Base-by-base conservation (phyloP, 2,888 invertebrate genomes). In the Drosophila flavopinicola region DNA sequence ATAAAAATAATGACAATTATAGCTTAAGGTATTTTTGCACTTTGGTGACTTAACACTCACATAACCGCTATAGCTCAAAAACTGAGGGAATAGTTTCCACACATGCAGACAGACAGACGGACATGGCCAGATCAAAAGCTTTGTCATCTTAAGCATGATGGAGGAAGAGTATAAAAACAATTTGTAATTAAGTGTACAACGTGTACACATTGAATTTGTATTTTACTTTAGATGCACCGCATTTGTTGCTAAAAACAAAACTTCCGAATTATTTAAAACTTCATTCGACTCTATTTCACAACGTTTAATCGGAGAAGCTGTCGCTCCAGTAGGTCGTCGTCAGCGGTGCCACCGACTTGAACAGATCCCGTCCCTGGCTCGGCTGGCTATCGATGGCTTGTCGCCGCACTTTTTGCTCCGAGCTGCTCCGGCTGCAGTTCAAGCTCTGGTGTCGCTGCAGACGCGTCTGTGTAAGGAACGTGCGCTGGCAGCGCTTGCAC, bases 271-370 rank as follows among this genome's bases (percentile, higher is more conserved):
- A n/a, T n/a, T 56, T 30, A 15, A 38, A 20, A 29, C 35, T 48
- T 23, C 6, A 0, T 6, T 33, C 9, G 9, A 30, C 20, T 20
- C 9, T 20, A 30, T 20, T 44, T 9, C 2, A 9, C 6, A 9
- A 9, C 23, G 15, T 42, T 87, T 90, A 92, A 66, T 92, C 92
- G 5, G 92, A 92, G 78, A 91, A 92, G 37, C 91, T 91, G 61
- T 92, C 92, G 67, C 91, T 91, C 92, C 92, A 92, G 63, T 92
- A 92, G 17, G 92, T 92, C 42, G 92, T 91, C 4, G 92, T 92
- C 2, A 91, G 69, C 0, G 92, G 92, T 3, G 92, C 92, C 15
- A 92, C 92, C 25, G 91, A 89, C 66, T 91, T 92, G 67, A 92
- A 92, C 6, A 92, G 78, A 78, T 92, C 92, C 29, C 90, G 84